Percentiles rank a stretch among this genome's conserved stretches.
Evolutionary conservation across 2,113 vertebrate genomes (phyloP).

Genomic region (Poecilia latipinna): DNA sequence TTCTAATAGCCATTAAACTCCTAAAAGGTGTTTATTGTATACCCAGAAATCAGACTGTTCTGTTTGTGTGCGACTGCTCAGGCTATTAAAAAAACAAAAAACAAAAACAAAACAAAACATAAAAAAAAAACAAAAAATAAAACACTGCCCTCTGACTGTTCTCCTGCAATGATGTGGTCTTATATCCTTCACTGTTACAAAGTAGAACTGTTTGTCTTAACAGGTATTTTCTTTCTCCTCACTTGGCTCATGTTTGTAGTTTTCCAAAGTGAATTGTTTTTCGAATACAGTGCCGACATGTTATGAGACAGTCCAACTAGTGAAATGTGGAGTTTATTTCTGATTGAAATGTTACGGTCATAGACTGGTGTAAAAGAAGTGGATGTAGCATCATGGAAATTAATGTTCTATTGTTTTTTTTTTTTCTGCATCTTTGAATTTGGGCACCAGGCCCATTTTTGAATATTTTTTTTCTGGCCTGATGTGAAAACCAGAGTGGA

Average conservation of each 20-base stretch:
- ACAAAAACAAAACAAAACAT: conserved; percentile 33
- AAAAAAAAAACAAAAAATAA: neutral
- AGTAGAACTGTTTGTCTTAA: conserved; percentile 49
- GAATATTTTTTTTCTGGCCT: too few species aligned
- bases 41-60: conserved; percentile 70
- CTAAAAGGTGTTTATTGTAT: conserved; percentile 54
- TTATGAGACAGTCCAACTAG: conserved; percentile 10
- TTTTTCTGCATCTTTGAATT: neutral
- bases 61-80: conserved; percentile 74
- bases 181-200: conserved; percentile 55
- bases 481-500: too few species aligned
- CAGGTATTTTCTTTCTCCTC: conserved; percentile 33
- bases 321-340: conserved; percentile 18
- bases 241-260: conserved; percentile 33
- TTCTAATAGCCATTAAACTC: conserved; percentile 56
- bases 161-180: conserved; percentile 55
- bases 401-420: neutral
- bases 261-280: conserved; percentile 32
- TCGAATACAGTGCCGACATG: conserved; percentile 34
- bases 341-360: neutral
- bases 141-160: conserved; percentile 78
- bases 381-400: neutral
- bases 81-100: conserved; percentile 32
- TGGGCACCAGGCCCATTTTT: neutral
- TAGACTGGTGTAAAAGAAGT: neutral